These are phyloP conservation scores for Laothoe populi DNA, from an alignment of 2,888 invertebrate genomes.

Conservation along the genomic window DNA sequence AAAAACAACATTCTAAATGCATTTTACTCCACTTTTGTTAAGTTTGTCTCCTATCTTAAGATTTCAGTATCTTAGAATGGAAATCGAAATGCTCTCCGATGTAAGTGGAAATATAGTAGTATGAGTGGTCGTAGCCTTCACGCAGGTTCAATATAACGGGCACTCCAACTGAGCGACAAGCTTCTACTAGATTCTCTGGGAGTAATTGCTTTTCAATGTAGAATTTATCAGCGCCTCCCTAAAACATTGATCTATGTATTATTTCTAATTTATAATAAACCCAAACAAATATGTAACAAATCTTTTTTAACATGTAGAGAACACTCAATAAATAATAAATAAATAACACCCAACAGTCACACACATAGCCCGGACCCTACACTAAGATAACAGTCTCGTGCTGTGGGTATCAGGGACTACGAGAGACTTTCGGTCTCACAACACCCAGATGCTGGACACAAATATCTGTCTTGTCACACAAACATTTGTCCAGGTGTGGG, in stretches of 20 bases:
- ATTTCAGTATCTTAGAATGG: conserved; percentile 91
- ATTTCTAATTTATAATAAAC: background rate
- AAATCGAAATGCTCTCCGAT: conserved; percentile 96
- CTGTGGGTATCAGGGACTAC: too few species aligned
- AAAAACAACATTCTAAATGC: conserved; percentile 50
- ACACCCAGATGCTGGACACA: too few species aligned
- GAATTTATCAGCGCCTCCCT: conserved; percentile 94
- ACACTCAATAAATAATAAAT: too few species aligned
- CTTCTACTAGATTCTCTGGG: conserved; percentile 92
- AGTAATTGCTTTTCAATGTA: conserved; percentile 90
- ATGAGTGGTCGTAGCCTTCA: conserved; percentile 97
- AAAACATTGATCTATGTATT: conserved; percentile 37
- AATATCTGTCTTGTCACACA: too few species aligned
- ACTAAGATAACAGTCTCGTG: too few species aligned
- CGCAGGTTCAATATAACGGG: conserved; percentile 89
- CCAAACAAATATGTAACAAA: background rate
- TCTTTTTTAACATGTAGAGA: too few species aligned
- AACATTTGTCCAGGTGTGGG: too few species aligned
- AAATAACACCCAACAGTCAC: too few species aligned
- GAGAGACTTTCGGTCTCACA: too few species aligned
- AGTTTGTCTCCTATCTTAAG: conserved; percentile 46
- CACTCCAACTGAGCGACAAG: conserved; percentile 88
- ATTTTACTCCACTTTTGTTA: conserved; percentile 41
- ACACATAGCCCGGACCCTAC: too few species aligned
- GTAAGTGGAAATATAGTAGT: conserved; percentile 96